Base-by-base conservation (phyloP, 2,888 invertebrate genomes). In the Amaurobius ferox region DNA sequence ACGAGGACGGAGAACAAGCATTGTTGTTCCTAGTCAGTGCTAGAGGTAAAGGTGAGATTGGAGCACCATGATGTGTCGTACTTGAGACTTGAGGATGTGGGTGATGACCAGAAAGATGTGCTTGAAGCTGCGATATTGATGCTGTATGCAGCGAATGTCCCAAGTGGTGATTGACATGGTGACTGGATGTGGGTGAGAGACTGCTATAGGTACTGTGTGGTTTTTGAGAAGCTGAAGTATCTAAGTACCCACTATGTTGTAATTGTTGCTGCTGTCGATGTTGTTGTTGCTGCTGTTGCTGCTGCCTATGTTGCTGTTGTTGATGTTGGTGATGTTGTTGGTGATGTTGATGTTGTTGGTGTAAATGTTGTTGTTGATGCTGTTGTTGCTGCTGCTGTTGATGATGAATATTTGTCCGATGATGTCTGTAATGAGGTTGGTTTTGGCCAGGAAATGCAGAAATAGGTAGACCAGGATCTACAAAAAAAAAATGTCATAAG, bases 351-450 rank as follows among this genome's bases (percentile, higher is more conserved):
- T 48, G 78, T 29, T 81, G 80, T 29, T 76, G 62, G 2, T 70
- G 68, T 16, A 61, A 92, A 6, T 35, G 74, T 39, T 79, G 79
- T 72, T 85, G 76, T 7, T 40, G 76, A 19, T 40, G 76, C 13
- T 40, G 76, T 19, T 26, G 66, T 23, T 74, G 68, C 16, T 55
- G 67, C 0, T 29, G 92, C 11, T 70, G 79, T 68, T 86, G 68
- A 35, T 79, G 79, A 35, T 73, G 86, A 64, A 79, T 28, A 55
- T 74, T 77, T 66, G 79, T 64, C 64, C 86, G 74, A 55, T 86
- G 86, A 44, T 79, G 86, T 64, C 77, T 66, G 61, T 86, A 86
- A 40, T 86, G 79, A 30, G 86, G 74, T 64, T 86, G 86, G 11
- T 79, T 68, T 72, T 86, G 86, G 76, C 86, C 86, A 48, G 86